These are phyloP conservation scores for Drepanosiphum platanoidis DNA, from an alignment of 2,888 invertebrate species.

Conservation along the genomic window DNA sequence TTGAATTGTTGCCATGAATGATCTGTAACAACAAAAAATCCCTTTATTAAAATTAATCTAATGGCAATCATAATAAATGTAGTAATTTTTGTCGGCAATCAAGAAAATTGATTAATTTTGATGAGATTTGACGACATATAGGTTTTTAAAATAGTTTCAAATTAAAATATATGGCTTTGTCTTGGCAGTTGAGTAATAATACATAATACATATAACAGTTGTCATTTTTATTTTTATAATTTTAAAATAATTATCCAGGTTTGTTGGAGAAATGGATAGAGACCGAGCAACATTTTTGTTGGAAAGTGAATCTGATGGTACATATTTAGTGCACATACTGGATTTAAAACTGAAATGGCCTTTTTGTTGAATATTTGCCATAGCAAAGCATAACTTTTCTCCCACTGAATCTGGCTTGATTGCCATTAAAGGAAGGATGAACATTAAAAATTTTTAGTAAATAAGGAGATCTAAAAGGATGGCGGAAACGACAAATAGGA, in stretches of 20 bases:
- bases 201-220: no score
- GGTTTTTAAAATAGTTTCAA: neutral
- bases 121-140: neutral
- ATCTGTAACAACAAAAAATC: no score
- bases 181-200: no score
- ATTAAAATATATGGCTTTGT: neutral
- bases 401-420: conserved; percentile 82
- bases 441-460: conserved; percentile 87
- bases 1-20: no score
- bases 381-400: conserved; percentile 81
- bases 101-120: neutral
- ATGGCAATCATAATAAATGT: no score
- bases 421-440: conserved; percentile 83
- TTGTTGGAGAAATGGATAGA: conserved; percentile 88
- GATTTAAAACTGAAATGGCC: conserved; percentile 86
- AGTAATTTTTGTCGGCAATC: no score
- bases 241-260: conserved; percentile 70
- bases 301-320: conserved; percentile 83
- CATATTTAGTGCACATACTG: conserved; percentile 84
- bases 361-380: conserved; percentile 80
- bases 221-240: neutral
- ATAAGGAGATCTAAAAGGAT: conserved; percentile 88
- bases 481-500: conserved; percentile 89
- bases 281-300: conserved; percentile 79
- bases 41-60: no score